Conservation (phyloP, 2,113 vertebrate species). For the Myrmecobius fasciatus region DNA sequence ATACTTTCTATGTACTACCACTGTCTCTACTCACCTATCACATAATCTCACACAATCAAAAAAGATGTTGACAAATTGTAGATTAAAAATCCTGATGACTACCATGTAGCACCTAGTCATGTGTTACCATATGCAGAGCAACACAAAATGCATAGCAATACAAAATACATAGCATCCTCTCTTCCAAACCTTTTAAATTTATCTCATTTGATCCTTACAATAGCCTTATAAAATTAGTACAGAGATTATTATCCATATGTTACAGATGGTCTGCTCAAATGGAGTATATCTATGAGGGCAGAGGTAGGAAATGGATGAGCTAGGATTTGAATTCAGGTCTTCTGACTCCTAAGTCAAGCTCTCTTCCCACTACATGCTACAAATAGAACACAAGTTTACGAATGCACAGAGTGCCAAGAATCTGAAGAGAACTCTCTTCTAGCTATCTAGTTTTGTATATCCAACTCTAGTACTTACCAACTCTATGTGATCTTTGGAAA, state of each 20-base stretch:
- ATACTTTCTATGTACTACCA: neutral
- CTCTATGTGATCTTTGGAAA: neutral
- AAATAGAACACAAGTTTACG: neutral
- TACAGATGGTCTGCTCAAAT: neutral
- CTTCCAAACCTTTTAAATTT: neutral
- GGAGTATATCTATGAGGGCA: neutral
- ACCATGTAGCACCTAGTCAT: neutral
- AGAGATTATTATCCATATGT: neutral
- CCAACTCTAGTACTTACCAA: neutral
- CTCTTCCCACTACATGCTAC: neutral
- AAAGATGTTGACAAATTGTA: neutral
- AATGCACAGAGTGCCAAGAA: neutral
- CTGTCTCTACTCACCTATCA: neutral
- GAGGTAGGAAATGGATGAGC: neutral
- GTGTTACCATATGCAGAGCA: neutral
- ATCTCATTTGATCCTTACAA: neutral
- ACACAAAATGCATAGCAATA: neutral
- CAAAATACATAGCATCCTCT: neutral
- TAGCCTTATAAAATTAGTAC: neutral
- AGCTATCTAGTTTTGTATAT: too few species aligned
- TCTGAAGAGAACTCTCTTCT: neutral
- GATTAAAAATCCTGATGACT: neutral
- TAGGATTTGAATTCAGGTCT: neutral
- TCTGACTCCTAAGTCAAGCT: neutral
- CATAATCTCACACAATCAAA: neutral